Percentiles rank a stretch among this genome's conserved stretches.
phyloP scores from a whole-genome alignment of 2,888 invertebrate species.

The Cephus spinipes region DNA sequence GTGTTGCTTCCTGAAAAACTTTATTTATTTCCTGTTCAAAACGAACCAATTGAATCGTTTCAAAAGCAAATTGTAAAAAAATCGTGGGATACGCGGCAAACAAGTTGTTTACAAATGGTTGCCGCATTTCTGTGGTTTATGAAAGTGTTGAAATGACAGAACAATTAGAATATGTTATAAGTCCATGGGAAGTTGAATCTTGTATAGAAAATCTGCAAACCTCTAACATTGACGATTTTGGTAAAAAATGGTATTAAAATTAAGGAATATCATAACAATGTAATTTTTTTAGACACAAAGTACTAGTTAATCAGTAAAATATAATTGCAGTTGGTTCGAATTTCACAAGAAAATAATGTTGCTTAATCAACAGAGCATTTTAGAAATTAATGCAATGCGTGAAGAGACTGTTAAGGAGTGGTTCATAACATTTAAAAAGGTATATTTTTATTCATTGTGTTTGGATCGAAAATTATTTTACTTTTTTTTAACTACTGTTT shows the following conservation, averaged over 20 bases:
- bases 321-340: conserved; percentile 77
- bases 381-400: conserved; percentile 81
- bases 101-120: conserved; percentile 55
- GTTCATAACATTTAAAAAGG: conserved; percentile 81
- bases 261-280: conserved; percentile 60
- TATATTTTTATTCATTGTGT: conserved; percentile 49
- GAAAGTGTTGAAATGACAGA: conserved; percentile 35
- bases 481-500: neutral
- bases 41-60: neutral
- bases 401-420: conserved; percentile 90
- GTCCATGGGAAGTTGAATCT: conserved; percentile 79
- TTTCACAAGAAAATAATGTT: conserved; percentile 86
- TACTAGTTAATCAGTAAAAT: conserved; percentile 4
- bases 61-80: neutral
- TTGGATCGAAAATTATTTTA: neutral
- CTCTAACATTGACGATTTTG: conserved; percentile 76
- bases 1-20: neutral
- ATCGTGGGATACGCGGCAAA: neutral
- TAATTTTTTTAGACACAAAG: conserved; percentile 26
- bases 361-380: conserved; percentile 87
- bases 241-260: conserved; percentile 63
- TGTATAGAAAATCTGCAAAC: conserved; percentile 79
- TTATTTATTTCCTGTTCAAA: neutral
- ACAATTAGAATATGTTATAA: conserved; percentile 66
- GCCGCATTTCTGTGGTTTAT: conserved; percentile 24